phyloP scores from a whole-genome alignment of 2,113 vertebrate species.

The Lichenostomus cassidix region DNA sequence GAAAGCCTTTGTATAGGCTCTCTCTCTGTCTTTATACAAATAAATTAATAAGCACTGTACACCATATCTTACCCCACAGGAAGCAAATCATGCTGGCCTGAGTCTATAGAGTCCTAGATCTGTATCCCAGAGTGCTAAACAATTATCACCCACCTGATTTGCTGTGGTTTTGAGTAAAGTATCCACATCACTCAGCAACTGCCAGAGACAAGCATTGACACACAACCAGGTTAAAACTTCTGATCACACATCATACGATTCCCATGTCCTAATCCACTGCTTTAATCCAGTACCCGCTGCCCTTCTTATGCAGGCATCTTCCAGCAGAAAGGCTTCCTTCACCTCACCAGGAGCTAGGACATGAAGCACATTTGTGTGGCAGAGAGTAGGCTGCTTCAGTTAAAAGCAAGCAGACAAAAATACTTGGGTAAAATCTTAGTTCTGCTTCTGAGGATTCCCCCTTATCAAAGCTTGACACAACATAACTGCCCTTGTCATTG shows the following conservation, averaged over 20 bases:
- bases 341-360: background rate
- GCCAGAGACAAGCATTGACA: background rate
- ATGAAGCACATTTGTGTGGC: background rate
- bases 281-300: background rate
- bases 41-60: background rate
- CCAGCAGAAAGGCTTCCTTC: background rate
- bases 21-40: background rate
- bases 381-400: background rate
- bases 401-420: background rate
- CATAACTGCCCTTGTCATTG: background rate
- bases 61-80: background rate
- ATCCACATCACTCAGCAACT: background rate
- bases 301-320: background rate
- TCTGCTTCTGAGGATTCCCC: background rate
- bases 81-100: background rate
- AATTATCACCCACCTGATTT: background rate
- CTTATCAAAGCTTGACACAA: background rate
- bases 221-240: background rate
- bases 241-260: background rate
- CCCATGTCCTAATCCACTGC: background rate
- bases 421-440: background rate
- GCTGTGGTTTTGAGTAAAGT: background rate
- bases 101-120: background rate
- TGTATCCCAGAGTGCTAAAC: background rate
- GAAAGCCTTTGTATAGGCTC: background rate